phyloP scores from a whole-genome alignment of 2,797 vertebrate species.

The Megaceryle alcyon region DNA sequence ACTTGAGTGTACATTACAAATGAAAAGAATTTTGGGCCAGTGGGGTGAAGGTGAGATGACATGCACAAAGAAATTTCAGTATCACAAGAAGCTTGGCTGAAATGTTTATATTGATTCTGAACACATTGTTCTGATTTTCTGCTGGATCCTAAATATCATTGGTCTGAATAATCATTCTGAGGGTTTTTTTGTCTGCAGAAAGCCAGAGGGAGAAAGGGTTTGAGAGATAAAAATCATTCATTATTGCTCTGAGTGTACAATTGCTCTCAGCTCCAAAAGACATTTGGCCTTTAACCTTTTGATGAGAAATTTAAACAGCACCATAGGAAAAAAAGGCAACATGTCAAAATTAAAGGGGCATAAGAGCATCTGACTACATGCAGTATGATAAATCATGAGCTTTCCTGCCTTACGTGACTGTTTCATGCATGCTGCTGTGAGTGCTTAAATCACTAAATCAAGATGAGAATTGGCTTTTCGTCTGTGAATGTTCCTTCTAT shows the following conservation, averaged over 20 bases:
- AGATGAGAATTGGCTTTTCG: background rate
- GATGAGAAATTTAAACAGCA: constrained; percentile 36
- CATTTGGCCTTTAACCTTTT: background rate
- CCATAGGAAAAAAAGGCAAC: background rate
- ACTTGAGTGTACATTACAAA: background rate
- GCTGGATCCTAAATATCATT: background rate
- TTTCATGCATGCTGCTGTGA: background rate
- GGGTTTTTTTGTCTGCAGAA: background rate
- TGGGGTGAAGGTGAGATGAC: background rate
- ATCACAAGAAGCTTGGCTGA: background rate
- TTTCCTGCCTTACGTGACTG: background rate
- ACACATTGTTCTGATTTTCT: background rate
- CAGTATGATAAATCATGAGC: background rate
- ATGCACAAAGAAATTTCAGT: background rate
- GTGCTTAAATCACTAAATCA: background rate
- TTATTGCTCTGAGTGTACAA: constrained; percentile 23
- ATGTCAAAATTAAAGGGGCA: background rate
- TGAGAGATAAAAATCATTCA: constrained; percentile 31
- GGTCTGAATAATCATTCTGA: constrained; percentile 1
- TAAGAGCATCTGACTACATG: background rate
- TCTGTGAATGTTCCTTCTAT: background rate
- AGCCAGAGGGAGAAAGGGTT: background rate
- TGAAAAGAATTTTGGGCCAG: background rate
- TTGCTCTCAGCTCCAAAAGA: background rate
- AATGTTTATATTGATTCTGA: background rate